Base-by-base conservation (phyloP, 2,113 vertebrate genomes). In the Nipponia nippon region DNA sequence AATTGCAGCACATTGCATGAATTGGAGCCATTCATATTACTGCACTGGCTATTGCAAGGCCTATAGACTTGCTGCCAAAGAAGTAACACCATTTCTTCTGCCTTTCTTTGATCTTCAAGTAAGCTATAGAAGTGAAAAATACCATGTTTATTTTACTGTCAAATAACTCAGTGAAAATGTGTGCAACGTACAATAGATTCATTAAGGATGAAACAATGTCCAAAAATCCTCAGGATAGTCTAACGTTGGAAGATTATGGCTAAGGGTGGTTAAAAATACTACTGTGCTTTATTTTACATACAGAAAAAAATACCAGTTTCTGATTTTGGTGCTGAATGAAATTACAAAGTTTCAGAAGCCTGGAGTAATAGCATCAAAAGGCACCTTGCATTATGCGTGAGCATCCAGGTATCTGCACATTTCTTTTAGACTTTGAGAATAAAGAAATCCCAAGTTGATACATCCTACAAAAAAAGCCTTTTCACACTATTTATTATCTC, bases 221-320 rank as follows among this genome's bases (percentile, higher is more conserved):
- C 36, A 32, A 12, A 92, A 83, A 11, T 21, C 32, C 50, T 59
- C 25, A 34, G 27, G 22, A 47, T 1, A 40, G 62, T 27, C 21
- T 27, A 70, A 1, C 23, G 13, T 0, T 5, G 21, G 30, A 80
- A 19, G 49, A 36, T n/a, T n/a, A 16, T 3, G 6, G 20, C 26
- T 44, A 19, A 79, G 10, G 9, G 22, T 52, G 13, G 20, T 16
- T 40, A 53, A 44, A 10, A 83, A 50, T 6, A 17, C 29, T 5
- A 13, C 47, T 40, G 16, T 55, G 17, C 22, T 80, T 63, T 16
- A 38, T 29, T 47, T 75, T 32, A 78, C 14, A 30, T 1, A 13
- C 2, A 83, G 38, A 11, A 78, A 58, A 76, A 47, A 20, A 20
- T 16, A 49, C 3, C 5, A 32, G 17, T 30, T 42, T 83, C 46